Evolutionary conservation across 2,797 vertebrate species (phyloP), one percentile per base, ranked within the genome.

Genomic region (Chrosomus eos): DNA sequence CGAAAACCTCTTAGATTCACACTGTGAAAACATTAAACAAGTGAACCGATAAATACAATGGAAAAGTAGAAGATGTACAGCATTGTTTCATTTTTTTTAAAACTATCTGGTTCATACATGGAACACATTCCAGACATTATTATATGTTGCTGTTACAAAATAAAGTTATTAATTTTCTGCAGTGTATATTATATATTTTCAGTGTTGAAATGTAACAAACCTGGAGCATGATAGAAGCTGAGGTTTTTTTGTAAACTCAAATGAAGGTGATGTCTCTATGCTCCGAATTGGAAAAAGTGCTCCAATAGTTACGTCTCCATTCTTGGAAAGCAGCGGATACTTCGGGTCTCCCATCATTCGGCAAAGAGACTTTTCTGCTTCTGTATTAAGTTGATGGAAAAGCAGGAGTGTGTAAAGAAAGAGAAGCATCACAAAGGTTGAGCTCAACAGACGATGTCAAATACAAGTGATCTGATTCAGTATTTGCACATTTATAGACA

Each of bases 1-100:
- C 94, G 91, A 76, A 95, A 93, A 85, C 93, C 94, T 89, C 95
- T 92, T 21, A 93, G 90, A 86, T 94, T 94, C 31, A 94, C 86
- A 78, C 94, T 95, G 81, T 33, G 40, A 33, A 58, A 58, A 33
- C 31, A 76, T 13, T 21, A 75, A 71, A 71, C 3, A 23, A 28
- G 48, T 51, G 19, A 55, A 55, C 9, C n/a, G 38, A 26, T 33
- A 55, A 75, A 75, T 28, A 28, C 4, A 28, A 4, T 48, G 4
- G 16, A 28, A n/a, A 72, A 72, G 16, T 48, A 72, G 16, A 72
- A 16, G 19, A 36, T 5, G 38, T 23, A 51, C 5, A 51, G 16
- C 14, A 4, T 43, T 43, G 10, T 43, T 43, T 11, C 40, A n/a
- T 43, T 43, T 38, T 36, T 36, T 43, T 43, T 13, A 13, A 43